phyloP scores from a whole-genome alignment of 2,113 vertebrate species.

The Stegostoma tigrinum region DNA sequence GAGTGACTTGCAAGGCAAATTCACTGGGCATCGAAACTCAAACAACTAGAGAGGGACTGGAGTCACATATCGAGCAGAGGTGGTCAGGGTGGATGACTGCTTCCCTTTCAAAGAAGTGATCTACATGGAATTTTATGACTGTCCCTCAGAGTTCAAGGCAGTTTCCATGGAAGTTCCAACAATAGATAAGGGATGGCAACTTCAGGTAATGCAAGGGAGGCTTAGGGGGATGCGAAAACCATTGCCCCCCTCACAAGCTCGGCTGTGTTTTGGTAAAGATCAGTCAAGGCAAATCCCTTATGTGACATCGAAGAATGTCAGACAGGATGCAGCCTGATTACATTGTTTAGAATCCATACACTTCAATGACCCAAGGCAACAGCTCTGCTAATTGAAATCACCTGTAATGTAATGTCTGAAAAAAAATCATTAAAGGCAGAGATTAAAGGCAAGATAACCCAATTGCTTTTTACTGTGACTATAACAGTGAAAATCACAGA shows the following conservation, averaged over 20 bases:
- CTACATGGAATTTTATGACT: background rate
- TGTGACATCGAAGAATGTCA: background rate
- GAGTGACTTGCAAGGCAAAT: background rate
- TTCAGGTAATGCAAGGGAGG: background rate
- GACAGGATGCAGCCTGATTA: background rate
- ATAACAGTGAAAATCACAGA: background rate
- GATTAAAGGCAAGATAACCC: background rate
- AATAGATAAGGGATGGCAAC: background rate
- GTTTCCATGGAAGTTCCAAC: background rate
- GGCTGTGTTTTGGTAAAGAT: background rate
- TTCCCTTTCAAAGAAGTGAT: background rate
- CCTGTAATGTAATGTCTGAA: background rate
- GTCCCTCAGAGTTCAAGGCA: background rate
- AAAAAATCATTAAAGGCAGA: background rate
- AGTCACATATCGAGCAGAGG: background rate
- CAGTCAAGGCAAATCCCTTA: background rate
- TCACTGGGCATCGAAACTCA: background rate
- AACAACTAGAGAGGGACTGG: background rate
- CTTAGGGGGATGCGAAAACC: too few species aligned
- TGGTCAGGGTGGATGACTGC: background rate
- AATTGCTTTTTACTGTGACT: background rate
- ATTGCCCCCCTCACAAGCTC: background rate
- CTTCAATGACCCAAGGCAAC: background rate
- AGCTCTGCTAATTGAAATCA: slow-evolving; percentile 22
- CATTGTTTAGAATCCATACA: background rate